Conservation (phyloP, 2,797 vertebrate genomes). For the Falco naumanni region DNA sequence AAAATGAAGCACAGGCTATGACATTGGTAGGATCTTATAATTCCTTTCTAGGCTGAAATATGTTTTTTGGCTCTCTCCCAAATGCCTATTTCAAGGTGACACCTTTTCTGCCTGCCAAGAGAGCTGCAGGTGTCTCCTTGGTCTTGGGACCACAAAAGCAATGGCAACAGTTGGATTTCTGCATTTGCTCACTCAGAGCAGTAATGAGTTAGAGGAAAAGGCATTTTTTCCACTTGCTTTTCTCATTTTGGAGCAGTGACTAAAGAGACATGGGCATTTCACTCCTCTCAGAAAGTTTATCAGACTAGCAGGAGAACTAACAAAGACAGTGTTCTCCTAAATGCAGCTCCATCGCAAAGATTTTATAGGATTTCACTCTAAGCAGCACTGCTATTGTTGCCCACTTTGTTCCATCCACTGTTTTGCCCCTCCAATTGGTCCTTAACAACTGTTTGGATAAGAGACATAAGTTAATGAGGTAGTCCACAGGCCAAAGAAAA, state of each 20-base stretch:
- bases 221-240: background rate
- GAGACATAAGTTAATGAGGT: background rate
- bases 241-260: background rate
- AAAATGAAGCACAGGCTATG: background rate
- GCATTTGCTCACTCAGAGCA: background rate
- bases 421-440: background rate
- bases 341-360: background rate
- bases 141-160: background rate
- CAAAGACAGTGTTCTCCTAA: background rate
- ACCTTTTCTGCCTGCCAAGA: background rate
- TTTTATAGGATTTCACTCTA: background rate
- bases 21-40: background rate
- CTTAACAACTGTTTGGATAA: background rate
- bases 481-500: background rate
- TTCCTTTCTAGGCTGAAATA: background rate
- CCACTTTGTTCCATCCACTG: background rate
- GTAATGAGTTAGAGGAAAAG: background rate
- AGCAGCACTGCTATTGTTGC: background rate
- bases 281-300: background rate
- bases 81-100: background rate
- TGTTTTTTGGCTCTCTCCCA: background rate
- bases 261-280: background rate
- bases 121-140: background rate
- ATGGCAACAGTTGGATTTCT: background rate
- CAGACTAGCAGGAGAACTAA: background rate